phyloP scores from a whole-genome alignment of 35 echinoderm and acorn worm genomes.

The Amphiura filiformis region DNA sequence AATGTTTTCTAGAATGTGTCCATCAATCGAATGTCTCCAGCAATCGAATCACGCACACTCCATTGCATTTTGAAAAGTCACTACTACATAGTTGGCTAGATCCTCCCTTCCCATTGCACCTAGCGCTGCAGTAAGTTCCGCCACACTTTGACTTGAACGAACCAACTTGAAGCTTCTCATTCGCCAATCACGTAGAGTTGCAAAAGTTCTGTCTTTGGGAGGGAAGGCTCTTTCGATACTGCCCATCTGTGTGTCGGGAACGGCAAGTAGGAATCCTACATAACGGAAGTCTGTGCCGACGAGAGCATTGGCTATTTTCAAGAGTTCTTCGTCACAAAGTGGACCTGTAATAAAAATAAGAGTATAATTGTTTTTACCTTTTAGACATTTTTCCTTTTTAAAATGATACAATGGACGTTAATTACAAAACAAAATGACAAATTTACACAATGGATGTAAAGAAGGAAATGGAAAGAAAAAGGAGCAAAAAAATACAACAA shows the following conservation, averaged over 20 bases:
- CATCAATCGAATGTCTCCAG: too few species aligned
- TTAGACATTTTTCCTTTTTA: not conserved
- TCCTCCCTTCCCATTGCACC: constrained; percentile 27
- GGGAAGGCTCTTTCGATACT: constrained; percentile 49
- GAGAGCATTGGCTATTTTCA: constrained; percentile 22
- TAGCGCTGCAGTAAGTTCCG: constrained; percentile 28
- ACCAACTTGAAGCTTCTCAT: constrained; percentile 35
- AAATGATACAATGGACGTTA: too few species aligned
- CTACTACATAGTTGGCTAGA: constrained; percentile 17
- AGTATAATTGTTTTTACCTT: not conserved
- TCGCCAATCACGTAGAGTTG: constrained; percentile 54
- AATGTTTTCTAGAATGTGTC: too few species aligned
- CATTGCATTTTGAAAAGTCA: constrained; percentile 35
- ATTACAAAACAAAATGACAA: too few species aligned
- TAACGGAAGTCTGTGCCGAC: not conserved
- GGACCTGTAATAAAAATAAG: constrained; percentile 14
- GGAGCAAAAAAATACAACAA: too few species aligned
- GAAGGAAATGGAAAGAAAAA: too few species aligned
- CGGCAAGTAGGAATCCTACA: constrained; percentile 19
- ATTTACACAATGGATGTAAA: too few species aligned
- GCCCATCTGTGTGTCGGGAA: constrained; percentile 29
- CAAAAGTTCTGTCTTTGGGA: constrained; percentile 38
- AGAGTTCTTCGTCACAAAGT: constrained; percentile 44
- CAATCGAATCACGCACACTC: constrained; percentile 60
- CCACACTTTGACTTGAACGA: constrained; percentile 33